Base-by-base conservation (phyloP, 2,888 invertebrate species). In the Dryococelus australis region DNA sequence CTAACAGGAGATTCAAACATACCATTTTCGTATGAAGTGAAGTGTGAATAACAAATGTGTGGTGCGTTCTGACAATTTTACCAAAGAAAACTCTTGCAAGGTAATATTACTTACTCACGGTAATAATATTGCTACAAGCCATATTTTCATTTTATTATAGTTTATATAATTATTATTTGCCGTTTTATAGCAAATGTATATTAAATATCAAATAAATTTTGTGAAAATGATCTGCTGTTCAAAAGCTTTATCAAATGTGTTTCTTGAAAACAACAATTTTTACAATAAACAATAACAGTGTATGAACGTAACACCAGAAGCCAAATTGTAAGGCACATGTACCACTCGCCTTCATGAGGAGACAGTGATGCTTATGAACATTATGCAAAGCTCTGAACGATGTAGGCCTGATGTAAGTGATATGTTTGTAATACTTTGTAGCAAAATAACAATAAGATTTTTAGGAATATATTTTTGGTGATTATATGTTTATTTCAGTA, bases 351-450 rank as follows among this genome's bases (percentile, higher is more conserved):
- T 65, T 10, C 16, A 65, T 65, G 8, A 65, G 20, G 65, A 0
- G n/a, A 65, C n/a, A 65, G 13, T 65, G 65, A 24, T 24, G n/a
- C 16, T 8, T 65, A 65, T 65, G 20, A 65, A 65, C n/a, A 24
- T 65, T 24, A 13, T 16, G 65, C 65, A 65, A 65, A 65, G 65
- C 65, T 65, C 65, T 65, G 65, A 65, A 65, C 8, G 65, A 8
- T 65, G 65, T 65, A 65, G 65, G 65, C 65, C 65, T 65, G 65
- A 65, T 65, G n/a, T 65, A 65, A 65, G 65, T 65, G 65, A 65
- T 65, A 65, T 65, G 65, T 65, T 65, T 65, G 20, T 3, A 65
- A 65, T 65, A 65, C 8, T 65, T 3, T 65, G 0, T 65, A n/a
- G 24, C 65, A 65, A 65, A 65, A 5, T 65, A 65, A 65, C 65